Evolutionary conservation across 2,888 invertebrate species (phyloP).

Genomic region (Anthophora plumipes): DNA sequence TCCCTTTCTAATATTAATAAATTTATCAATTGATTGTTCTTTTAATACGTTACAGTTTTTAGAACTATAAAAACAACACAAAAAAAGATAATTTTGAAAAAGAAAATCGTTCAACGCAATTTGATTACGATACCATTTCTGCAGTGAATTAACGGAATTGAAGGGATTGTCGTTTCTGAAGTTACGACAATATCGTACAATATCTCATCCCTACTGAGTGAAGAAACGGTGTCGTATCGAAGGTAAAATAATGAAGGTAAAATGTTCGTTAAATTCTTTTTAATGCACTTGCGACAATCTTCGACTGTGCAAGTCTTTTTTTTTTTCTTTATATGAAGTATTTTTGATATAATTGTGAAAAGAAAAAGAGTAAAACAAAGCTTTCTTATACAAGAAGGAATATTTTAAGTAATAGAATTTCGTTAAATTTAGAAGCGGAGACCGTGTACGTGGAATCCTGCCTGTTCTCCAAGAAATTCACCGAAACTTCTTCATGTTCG

Average conservation of each 20-base stretch:
- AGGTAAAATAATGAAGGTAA: constrained; percentile 83
- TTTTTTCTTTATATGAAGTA: background rate
- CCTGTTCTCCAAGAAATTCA: constrained; percentile 67
- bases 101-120: constrained; percentile 69
- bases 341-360: background rate
- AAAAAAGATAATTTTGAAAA: constrained; percentile 43
- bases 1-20: background rate
- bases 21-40: background rate
- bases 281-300: background rate
- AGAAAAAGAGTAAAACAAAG: background rate
- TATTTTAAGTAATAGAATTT: background rate
- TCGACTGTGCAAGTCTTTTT: background rate
- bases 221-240: constrained; percentile 73
- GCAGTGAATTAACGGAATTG: constrained; percentile 23
- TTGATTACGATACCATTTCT: constrained; percentile 61
- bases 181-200: background rate
- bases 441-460: constrained; percentile 68
- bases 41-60: constrained; percentile 33
- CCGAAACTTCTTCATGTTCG: constrained; percentile 49
- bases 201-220: constrained; percentile 11
- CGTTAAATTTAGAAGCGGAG: constrained; percentile 74
- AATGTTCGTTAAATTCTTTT: constrained; percentile 58
- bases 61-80: constrained; percentile 33
- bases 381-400: background rate
- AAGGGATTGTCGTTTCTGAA: constrained; percentile 16